Percentiles rank a stretch among this genome's conserved stretches.
Conservation (phyloP, 2,113 vertebrate species). For the Arothron firmamentum region DNA sequence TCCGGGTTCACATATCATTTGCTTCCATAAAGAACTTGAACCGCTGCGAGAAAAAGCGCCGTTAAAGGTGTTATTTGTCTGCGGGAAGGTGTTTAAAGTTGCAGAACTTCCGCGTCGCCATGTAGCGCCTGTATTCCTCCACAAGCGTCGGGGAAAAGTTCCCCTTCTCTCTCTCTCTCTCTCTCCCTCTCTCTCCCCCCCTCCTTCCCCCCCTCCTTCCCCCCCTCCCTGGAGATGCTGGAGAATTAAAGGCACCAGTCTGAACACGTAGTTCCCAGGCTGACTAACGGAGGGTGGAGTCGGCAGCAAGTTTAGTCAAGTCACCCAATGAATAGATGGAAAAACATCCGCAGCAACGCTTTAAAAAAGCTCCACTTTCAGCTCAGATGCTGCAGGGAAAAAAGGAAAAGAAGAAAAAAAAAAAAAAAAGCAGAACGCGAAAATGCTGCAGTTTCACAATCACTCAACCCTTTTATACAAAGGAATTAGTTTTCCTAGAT, state of each 20-base stretch:
- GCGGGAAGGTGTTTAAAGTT: neutral
- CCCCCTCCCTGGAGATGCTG: conserved; percentile 44
- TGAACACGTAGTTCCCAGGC: conserved; percentile 54
- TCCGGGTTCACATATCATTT: conserved; percentile 49
- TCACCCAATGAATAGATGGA: conserved; percentile 20
- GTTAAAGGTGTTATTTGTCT: neutral
- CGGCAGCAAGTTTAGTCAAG: conserved; percentile 41
- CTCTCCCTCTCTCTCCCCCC: neutral
- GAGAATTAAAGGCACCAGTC: conserved; percentile 41
- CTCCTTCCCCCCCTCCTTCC: neutral
- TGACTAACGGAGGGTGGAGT: conserved; percentile 61
- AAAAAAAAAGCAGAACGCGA: neutral
- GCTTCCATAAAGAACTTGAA: conserved; percentile 53
- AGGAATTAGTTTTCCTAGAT: no score
- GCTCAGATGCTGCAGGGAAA: neutral
- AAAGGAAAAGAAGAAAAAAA: no score
- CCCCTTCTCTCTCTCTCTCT: neutral
- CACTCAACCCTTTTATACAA: neutral
- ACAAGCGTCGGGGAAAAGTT: conserved; percentile 18
- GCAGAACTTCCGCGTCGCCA: conserved; percentile 5
- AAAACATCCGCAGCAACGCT: neutral
- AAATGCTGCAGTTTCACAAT: neutral
- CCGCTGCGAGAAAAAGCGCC: conserved; percentile 14
- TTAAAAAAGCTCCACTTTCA: neutral
- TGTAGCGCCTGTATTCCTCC: neutral